These are phyloP conservation scores for Alligator mississippiensis DNA, from an alignment of 2,113 vertebrate species.

Conservation along the genomic window DNA sequence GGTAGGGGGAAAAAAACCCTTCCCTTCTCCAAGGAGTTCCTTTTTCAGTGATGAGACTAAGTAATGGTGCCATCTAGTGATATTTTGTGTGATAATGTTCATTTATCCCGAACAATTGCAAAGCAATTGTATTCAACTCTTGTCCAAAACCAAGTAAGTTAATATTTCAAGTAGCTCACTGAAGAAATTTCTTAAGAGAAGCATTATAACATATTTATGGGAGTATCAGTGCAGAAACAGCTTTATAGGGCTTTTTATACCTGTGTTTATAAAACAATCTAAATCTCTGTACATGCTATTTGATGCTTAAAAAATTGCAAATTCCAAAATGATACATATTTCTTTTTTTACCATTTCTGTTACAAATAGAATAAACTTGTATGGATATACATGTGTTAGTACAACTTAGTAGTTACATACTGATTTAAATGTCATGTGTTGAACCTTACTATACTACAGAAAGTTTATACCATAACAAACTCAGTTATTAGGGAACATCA, in stretches of 20 bases:
- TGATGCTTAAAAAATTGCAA: background rate
- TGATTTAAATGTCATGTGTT: background rate
- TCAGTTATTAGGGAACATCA: background rate
- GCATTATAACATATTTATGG: background rate
- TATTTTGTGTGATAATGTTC: background rate
- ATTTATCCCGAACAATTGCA: background rate
- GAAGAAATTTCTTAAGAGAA: background rate
- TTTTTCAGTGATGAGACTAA: too few relatives aligned
- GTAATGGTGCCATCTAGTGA: constrained; percentile 12
- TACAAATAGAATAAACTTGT: background rate
- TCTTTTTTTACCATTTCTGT: background rate
- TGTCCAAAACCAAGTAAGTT: background rate
- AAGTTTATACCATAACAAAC: background rate
- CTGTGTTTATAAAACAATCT: background rate
- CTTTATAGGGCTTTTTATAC: background rate
- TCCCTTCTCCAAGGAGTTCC: background rate
- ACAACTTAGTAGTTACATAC: background rate
- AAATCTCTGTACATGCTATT: background rate
- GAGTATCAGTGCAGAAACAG: background rate
- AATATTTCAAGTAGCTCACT: background rate
- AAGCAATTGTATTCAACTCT: background rate
- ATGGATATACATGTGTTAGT: background rate
- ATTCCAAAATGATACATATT: background rate
- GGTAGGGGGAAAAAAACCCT: background rate
- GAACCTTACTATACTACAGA: background rate